phyloP scores from a whole-genome alignment of 2,888 invertebrate genomes.

The Tetranychus truncatus region DNA sequence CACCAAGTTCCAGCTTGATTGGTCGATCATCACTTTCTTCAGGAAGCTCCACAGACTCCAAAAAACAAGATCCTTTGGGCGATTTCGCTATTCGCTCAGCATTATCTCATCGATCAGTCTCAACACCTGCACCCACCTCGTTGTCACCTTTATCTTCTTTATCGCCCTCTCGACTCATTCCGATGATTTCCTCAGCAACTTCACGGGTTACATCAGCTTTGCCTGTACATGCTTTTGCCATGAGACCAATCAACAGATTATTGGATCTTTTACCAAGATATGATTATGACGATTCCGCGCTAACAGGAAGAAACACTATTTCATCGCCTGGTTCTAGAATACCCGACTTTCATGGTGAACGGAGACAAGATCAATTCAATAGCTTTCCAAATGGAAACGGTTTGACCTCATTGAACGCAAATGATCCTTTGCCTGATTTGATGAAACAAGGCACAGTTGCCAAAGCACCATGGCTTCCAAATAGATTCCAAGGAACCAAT shows the following conservation, averaged over 20 bases:
- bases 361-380: neutral
- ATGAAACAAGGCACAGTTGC: neutral
- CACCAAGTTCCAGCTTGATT: too few relatives aligned
- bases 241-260: neutral
- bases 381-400: neutral
- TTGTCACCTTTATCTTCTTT: neutral
- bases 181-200: neutral
- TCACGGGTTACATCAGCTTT: too few relatives aligned
- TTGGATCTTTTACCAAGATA: neutral
- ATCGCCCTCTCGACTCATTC: neutral
- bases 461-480: neutral
- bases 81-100: too few relatives aligned
- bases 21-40: too few relatives aligned
- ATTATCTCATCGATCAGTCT: too few relatives aligned
- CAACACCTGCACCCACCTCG: neutral
- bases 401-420: neutral
- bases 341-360: neutral
- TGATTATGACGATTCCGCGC: neutral
- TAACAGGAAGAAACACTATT: neutral
- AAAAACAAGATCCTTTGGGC: too few relatives aligned
- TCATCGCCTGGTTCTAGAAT: neutral
- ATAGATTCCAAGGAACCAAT: neutral
- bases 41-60: too few relatives aligned
- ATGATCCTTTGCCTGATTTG: neutral
- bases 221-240: neutral